Evolutionary conservation across 2,888 invertebrate species (phyloP).

Genomic region (Tipula confusa): DNA sequence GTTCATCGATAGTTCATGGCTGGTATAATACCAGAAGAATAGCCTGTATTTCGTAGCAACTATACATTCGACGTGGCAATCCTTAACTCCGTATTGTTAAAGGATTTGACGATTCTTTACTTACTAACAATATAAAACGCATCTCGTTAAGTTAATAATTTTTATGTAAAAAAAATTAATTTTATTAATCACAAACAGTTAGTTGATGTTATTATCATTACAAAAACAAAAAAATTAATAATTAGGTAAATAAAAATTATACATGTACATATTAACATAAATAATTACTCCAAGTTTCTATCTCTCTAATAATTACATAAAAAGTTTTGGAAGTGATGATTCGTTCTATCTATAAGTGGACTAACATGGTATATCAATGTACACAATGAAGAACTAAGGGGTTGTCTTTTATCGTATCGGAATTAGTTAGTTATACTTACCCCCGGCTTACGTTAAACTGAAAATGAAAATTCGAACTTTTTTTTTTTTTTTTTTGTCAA

Average conservation of each 20-base stretch:
- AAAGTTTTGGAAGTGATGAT: background rate
- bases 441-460: background rate
- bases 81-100: too few species aligned
- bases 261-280: background rate
- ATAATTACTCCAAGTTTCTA: background rate
- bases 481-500: background rate
- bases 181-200: conserved; percentile 16
- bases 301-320: background rate
- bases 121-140: too few species aligned
- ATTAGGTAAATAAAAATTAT: too few species aligned
- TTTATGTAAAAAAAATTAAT: background rate
- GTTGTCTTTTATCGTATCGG: background rate
- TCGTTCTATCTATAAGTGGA: background rate
- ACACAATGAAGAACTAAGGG: background rate
- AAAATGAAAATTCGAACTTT: background rate
- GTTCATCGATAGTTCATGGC: too few species aligned
- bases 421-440: background rate
- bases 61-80: too few species aligned
- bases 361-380: background rate
- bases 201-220: background rate
- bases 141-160: background rate
- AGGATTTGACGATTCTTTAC: too few species aligned
- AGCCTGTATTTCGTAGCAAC: too few species aligned
- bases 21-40: too few species aligned
- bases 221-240: background rate